These are phyloP conservation scores for Psittacus erithacus DNA, from an alignment of 2,113 vertebrate genomes.

Conservation along the genomic window DNA sequence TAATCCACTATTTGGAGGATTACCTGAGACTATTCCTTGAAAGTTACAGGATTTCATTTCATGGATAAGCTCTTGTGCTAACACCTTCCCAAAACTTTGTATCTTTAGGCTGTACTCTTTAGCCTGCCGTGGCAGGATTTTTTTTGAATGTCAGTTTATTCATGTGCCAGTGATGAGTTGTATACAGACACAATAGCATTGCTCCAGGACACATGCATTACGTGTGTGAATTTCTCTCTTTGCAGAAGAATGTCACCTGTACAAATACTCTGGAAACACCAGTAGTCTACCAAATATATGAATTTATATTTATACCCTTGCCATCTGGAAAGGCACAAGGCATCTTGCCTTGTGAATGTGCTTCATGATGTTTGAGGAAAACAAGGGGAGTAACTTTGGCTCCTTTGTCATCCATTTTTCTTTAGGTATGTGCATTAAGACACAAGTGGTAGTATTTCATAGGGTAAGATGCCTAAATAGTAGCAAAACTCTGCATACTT, in stretches of 20 bases:
- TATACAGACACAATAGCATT: background rate
- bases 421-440: background rate
- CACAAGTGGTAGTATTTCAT: background rate
- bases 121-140: background rate
- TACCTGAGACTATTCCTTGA: background rate
- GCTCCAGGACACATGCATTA: background rate
- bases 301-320: background rate
- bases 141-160: background rate
- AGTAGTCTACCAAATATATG: background rate
- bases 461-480: background rate
- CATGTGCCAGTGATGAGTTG: background rate
- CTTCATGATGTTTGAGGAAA: background rate
- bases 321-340: background rate
- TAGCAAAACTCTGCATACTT: background rate
- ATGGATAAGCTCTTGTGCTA: background rate
- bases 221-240: background rate
- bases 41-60: background rate
- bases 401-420: background rate
- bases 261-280: background rate
- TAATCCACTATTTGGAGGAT: background rate
- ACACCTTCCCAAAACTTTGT: background rate
- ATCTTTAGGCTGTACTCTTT: background rate
- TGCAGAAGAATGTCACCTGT: background rate
- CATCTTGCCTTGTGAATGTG: background rate
- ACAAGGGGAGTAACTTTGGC: background rate